Base-by-base conservation (phyloP, 2,797 vertebrate genomes). In the Eulemur rubriventer region DNA sequence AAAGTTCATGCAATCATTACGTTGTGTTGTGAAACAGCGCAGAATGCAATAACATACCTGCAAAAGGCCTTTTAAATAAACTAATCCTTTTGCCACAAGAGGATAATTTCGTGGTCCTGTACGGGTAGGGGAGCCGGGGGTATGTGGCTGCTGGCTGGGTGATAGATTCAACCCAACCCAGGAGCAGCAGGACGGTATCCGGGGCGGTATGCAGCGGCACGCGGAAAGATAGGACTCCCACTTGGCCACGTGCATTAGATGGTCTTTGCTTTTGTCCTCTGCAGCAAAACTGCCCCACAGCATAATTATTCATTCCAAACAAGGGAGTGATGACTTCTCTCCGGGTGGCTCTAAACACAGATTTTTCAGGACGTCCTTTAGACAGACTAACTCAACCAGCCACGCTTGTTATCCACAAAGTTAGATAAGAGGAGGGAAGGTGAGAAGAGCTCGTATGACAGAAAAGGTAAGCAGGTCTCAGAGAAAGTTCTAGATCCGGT, bases 151-250 rank as follows among this genome's bases (percentile, higher is more conserved):
- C 7, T 1, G 8, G 72, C 28, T 41, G 52, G 61, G 41, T 7
- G 10, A 9, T 11, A 46, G 22, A 38, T n/a, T 55, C 35, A 9
- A 43, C 35, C 22, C 12, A 35, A 48, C 6, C 5, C 46, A 8
- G 11, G 43, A 84, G 28, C 4, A 30, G 20, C 48, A 67, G 9
- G 10, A 16, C 1, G 11, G 2, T 26, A 48, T 7, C 41, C 5
- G 3, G 43, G 7, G 43, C 7, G 55, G 22, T 57, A 55, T 4
- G 4, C 0, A 0, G 30, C 4, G 4, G 70, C 7, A 1, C 7
- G 7, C 0, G 0, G 14, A 33, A 0, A 59, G 38, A 65, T 10
- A 1, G 1, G 30, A 22, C 10, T 0, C 28, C 48, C 33, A 20
- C 22, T 24, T 35, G 57, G 17, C 18, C 7, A 2, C 1, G 0